Base-by-base conservation (phyloP, 2,888 invertebrate species). In the Toxonevra muliebris region DNA sequence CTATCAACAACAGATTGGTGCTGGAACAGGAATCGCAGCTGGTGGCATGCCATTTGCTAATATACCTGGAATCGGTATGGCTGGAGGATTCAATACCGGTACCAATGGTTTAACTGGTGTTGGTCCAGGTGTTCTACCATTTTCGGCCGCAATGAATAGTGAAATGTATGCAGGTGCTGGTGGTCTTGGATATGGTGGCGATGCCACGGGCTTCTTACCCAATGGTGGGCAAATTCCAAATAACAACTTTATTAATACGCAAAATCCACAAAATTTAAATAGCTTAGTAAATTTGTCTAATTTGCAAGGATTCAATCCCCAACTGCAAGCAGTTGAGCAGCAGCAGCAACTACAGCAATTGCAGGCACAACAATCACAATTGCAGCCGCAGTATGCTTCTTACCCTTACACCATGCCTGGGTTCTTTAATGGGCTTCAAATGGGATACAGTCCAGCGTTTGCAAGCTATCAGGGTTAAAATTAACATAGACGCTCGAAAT, bases 221-320 rank as follows among this genome's bases (percentile, higher is more conserved):
- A 59, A 13, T 1, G 59, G 59, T 43, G 59, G 42, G 19, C 69
- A 73, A 0, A 60, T 40, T 13, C 19, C 61, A 19, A 68, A 70
- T 4, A 65, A 48, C 10, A 76, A 76, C 54, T 69, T 57, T 19
- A 45, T 17, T 12, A 40, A 13, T 20, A 53, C 52, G 4, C 61
- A 73, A 42, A 77, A 77, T 11, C 76, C 73, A 30, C 30, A 7
- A 62, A 69, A 5, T 50, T 54, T 66, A 13, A 57, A 64, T 12
- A 45, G 30, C 48, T 13, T 50, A 2, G 48, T 54, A n/a, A 62
- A 52, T 52, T 20, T 42, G 52, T 41, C 20, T 1, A 65, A 10
- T 45, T 20, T 19, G 9, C 64, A 55, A 58, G 69, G 68, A 3
- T 5, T 53, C 15, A 10, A 50, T 15, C 13, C 48, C 8, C 48